phyloP scores from a whole-genome alignment of 2,113 vertebrate species.

The Shinisaurus crocodilurus region DNA sequence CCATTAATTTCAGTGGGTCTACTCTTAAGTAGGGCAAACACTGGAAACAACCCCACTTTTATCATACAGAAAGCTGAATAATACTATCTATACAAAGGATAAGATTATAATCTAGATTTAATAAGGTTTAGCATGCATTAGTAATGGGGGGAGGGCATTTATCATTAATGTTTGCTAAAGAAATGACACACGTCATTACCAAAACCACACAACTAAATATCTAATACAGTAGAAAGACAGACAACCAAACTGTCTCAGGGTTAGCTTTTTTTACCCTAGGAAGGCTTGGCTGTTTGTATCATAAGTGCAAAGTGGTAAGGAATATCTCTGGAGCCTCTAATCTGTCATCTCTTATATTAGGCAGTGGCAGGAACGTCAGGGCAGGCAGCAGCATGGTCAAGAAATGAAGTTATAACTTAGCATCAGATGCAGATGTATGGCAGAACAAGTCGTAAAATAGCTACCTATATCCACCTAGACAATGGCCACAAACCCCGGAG shows the following conservation, averaged over 20 bases:
- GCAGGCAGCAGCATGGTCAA: not conserved
- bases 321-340: not conserved
- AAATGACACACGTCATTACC: not conserved
- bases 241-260: not conserved
- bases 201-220: not conserved
- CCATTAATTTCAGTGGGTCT: no score
- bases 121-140: not conserved
- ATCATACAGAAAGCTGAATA: not conserved
- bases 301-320: not conserved
- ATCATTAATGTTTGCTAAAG: not conserved
- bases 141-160: not conserved
- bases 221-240: not conserved
- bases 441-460: not conserved
- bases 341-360: not conserved
- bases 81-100: not conserved
- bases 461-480: not conserved
- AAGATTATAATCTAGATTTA: not conserved
- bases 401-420: not conserved
- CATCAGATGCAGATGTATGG: not conserved
- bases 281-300: not conserved
- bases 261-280: not conserved
- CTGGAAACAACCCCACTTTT: no score
- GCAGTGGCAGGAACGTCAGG: not conserved
- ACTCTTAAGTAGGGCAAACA: no score
- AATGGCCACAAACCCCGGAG: not conserved